A percentile compares a stretch with the other conserved stretches of the same genome.
Evolutionary conservation across 2,888 invertebrate genomes (phyloP).

Genomic region (Microchrysa polita): DNA sequence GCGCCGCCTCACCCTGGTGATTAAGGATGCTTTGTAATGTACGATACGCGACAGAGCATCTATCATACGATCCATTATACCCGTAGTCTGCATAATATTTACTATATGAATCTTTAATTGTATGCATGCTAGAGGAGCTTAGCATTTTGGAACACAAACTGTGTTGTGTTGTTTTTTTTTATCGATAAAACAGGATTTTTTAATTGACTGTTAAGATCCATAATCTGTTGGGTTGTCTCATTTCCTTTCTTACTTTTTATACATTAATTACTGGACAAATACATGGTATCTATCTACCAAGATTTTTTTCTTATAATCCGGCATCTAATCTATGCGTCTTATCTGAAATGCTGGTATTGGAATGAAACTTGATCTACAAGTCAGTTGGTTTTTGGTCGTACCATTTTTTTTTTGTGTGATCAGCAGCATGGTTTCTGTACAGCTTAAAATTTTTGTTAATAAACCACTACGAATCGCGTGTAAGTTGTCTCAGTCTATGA

Average conservation of each 20-base stretch:
- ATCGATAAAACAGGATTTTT: background rate
- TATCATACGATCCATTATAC: background rate
- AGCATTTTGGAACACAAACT: background rate
- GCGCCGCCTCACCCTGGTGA: too few relatives aligned
- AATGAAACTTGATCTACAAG: slow-evolving; percentile 10
- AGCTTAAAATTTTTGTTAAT: too few relatives aligned
- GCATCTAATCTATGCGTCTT: slow-evolving; percentile 2
- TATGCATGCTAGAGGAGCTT: too few relatives aligned
- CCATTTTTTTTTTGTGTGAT: background rate
- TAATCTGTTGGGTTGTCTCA: slow-evolving; percentile 1
- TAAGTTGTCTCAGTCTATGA: background rate
- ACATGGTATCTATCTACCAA: background rate
- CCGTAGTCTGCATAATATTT: too few relatives aligned
- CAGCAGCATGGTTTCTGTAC: too few relatives aligned
- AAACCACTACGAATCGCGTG: background rate
- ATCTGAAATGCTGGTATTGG: background rate
- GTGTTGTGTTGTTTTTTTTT: too few relatives aligned
- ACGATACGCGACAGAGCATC: background rate
- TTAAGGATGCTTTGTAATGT: too few relatives aligned
- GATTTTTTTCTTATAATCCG: background rate
- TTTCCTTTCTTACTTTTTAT: slow-evolving; percentile 2
- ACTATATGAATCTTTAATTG: too few relatives aligned
- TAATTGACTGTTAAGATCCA: slow-evolving; percentile 7
- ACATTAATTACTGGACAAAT: slow-evolving; percentile 20
- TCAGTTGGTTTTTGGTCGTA: background rate